Conservation (phyloP, 2,113 vertebrate species). For the Clarias magur region DNA sequence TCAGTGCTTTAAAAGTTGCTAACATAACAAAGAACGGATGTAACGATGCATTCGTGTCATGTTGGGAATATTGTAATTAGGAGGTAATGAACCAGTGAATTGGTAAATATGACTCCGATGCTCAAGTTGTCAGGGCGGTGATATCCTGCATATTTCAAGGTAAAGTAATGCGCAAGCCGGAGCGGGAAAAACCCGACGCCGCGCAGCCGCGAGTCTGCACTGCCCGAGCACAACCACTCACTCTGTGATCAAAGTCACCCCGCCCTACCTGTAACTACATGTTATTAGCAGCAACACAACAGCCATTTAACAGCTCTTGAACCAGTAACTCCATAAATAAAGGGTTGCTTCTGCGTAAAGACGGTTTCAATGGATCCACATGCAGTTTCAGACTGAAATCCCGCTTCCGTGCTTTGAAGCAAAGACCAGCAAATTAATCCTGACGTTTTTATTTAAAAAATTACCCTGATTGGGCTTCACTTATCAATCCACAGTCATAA, state of each 20-base stretch:
- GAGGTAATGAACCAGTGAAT: slow-evolving; percentile 21
- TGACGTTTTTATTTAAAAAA: neutral
- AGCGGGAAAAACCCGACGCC: neutral
- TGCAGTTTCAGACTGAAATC: neutral
- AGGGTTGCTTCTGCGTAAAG: neutral
- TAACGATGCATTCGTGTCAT: slow-evolving; percentile 2
- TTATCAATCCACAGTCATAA: slow-evolving; percentile 3
- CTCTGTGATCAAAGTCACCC: slow-evolving; percentile 23
- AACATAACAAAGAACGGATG: neutral
- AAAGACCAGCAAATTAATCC: neutral
- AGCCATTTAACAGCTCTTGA: slow-evolving; percentile 15
- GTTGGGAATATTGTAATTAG: slow-evolving; percentile 22
- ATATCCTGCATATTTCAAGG: neutral
- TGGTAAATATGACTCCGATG: slow-evolving; percentile 6
- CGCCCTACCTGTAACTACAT: slow-evolving; percentile 26
- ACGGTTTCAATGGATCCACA: neutral
- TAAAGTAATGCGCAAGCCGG: neutral
- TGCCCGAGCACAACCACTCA: neutral
- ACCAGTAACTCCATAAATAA: slow-evolving; percentile 15
- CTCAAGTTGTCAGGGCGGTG: neutral
- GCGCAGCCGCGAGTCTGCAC: neutral
- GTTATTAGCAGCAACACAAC: slow-evolving; percentile 26
- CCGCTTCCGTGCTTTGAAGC: neutral
- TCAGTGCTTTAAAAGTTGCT: neutral
- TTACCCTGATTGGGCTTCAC: neutral